Base-by-base conservation (phyloP, 2,888 invertebrate species). In the Lasioglossum lativentre region DNA sequence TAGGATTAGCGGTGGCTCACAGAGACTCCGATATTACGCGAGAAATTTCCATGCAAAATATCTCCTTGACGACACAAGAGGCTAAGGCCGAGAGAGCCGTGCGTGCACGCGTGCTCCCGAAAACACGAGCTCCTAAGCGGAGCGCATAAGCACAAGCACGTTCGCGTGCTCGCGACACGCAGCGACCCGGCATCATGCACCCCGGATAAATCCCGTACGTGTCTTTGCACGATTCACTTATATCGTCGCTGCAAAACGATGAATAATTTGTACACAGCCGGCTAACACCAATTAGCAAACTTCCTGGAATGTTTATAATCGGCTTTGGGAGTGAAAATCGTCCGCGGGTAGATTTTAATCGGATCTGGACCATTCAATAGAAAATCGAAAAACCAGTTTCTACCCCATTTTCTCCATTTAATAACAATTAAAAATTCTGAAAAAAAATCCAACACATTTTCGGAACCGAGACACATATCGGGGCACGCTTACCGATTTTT, bases 1-100 rank as follows among this genome's bases (percentile, higher is more conserved):
- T 4, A 40, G 73, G 38, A 73, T 82, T 83, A 80, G 45, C 45
- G 30, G 27, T 14, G 45, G 68, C 30, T n/a, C 68, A 77, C 56
- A 59, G 70, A 42, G 73, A 78, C 73, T 71, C 38, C 59, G 52
- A 84, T 83, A 83, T 83, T 75, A 78, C 70, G 38, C 10, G 63
- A 83, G 78, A 75, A 78, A 83, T 80, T 83, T 78, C 78, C 47
- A 63, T n/a, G 14, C 56, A 76, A 74, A 74, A 63, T 70, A 70
- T 84, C 78, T 78, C 66, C 40, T n/a, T 16, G 83, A 52, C 59
- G 70, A 83, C 27, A 30, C 68, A 52, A 30, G 38, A 34, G 56
- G 63, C 30, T 63, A 70, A 75, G 56, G 16, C 19, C 47, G 78
- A 75, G 72, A 14, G 40, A 45, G 34, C 47, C 27, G 23, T 73